These are phyloP conservation scores for Elgaria multicarinata DNA, from an alignment of 2,113 vertebrate species.

Conservation along the genomic window DNA sequence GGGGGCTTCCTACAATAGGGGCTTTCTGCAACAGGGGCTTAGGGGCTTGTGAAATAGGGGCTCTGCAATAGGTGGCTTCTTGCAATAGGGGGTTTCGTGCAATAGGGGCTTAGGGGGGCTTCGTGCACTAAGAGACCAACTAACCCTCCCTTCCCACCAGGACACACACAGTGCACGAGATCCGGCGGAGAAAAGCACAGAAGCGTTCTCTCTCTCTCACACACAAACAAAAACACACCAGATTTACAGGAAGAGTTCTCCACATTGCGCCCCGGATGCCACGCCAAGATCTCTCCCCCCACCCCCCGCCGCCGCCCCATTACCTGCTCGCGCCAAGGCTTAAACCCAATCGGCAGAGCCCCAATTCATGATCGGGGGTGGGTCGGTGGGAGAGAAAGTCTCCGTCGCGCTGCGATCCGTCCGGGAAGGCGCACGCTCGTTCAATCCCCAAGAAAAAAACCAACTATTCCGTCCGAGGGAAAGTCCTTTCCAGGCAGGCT, in stretches of 20 bases:
- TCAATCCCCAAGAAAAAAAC: conserved; percentile 50
- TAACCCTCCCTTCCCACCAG: not conserved
- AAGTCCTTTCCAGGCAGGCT: conserved; percentile 16
- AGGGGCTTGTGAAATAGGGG: too few relatives aligned
- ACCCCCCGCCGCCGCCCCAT: too few relatives aligned
- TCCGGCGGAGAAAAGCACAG: too few relatives aligned
- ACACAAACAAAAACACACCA: not conserved
- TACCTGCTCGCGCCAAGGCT: conserved; percentile 43
- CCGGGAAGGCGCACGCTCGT: not conserved
- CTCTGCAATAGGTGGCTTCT: too few relatives aligned
- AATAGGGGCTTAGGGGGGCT: too few relatives aligned
- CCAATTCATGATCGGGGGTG: conserved; percentile 23
- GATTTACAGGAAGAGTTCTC: not conserved
- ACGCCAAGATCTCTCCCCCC: not conserved
- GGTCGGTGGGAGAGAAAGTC: not conserved
- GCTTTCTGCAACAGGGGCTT: too few relatives aligned
- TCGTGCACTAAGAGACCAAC: not conserved
- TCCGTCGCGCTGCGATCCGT: conserved; percentile 45
- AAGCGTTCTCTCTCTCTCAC: too few relatives aligned
- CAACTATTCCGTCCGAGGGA: conserved; percentile 52
- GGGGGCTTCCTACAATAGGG: too few relatives aligned
- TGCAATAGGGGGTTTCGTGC: too few relatives aligned
- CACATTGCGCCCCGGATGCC: not conserved
- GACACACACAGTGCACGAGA: not conserved
- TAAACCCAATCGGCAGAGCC: conserved; percentile 19